Conservation (phyloP, 2,888 invertebrate genomes). For the Coremacera marginata region DNA sequence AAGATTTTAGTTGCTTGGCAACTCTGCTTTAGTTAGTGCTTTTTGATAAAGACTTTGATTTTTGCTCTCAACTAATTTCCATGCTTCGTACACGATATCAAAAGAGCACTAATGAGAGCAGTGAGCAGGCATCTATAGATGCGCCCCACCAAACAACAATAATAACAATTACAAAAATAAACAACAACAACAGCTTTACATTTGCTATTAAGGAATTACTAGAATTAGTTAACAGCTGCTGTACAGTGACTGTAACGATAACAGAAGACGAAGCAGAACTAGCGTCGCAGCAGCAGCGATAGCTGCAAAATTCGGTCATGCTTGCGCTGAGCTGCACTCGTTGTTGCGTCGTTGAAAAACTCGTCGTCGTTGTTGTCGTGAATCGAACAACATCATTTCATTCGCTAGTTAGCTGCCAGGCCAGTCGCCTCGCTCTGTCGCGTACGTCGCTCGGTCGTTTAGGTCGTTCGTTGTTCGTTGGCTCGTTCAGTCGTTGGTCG, state of each 20-base stretch:
- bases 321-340: constrained; percentile 22
- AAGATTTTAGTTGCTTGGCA: background rate
- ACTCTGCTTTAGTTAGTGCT: background rate
- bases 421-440: constrained; percentile 24
- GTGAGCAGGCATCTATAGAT: background rate
- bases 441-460: constrained; percentile 1
- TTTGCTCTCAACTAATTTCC: background rate
- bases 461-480: constrained; percentile 12
- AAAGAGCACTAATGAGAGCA: constrained; percentile 3
- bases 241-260: constrained; percentile 29
- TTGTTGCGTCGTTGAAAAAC: background rate
- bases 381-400: constrained; percentile 17
- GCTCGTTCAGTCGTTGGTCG: constrained; percentile 1
- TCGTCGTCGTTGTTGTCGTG: background rate
- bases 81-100: background rate
- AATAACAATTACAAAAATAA: background rate
- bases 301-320: constrained; percentile 38
- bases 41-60: background rate
- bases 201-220: background rate
- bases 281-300: constrained; percentile 29
- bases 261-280: constrained; percentile 7
- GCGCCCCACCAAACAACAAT: background rate
- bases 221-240: background rate
- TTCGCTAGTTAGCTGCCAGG: constrained; percentile 25
- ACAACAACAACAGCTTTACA: background rate